These are phyloP conservation scores for Oncopodura yosiiana DNA, from an alignment of 1,140 invertebrate species.

Conservation along the genomic window DNA sequence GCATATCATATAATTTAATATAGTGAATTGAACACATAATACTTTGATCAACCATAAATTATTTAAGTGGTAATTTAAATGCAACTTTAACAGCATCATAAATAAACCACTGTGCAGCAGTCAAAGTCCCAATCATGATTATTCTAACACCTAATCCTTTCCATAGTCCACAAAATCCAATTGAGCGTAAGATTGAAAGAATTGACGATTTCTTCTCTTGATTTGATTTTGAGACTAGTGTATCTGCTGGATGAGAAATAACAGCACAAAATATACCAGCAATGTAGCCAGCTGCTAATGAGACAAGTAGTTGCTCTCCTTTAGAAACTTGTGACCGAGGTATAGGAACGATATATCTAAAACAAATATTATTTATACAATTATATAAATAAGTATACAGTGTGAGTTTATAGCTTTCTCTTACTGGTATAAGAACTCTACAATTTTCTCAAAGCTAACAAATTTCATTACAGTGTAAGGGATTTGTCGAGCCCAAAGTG, in stretches of 20 bases:
- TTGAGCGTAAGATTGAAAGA: conserved; percentile 58
- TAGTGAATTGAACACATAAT: background rate
- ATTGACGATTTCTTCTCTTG: conserved; percentile 80
- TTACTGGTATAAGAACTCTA: conserved; percentile 56
- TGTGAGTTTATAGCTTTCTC: too few relatives aligned
- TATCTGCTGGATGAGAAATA: conserved; percentile 98
- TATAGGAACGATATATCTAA: conserved; percentile 77
- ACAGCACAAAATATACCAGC: conserved; percentile 99
- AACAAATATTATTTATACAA: conserved; percentile 42
- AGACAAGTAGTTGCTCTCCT: conserved; percentile 89
- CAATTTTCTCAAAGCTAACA: conserved; percentile 60
- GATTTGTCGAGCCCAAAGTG: conserved; percentile 59
- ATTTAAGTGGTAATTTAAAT: conserved; percentile 44
- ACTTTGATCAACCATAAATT: background rate
- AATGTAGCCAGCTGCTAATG: conserved; percentile 96
- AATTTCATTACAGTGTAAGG: conserved; percentile 75
- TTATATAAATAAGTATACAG: conserved; percentile 27
- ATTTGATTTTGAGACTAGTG: conserved; percentile 97
- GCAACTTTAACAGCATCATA: conserved; percentile 52
- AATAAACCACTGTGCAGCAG: conserved; percentile 62
- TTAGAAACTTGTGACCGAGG: conserved; percentile 85
- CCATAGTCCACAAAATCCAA: conserved; percentile 55
- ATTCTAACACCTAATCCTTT: conserved; percentile 56
- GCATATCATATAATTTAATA: background rate
- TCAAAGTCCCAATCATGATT: conserved; percentile 62